Evolutionary conservation across 2,797 vertebrate species (phyloP).

Genomic region (Botia almorhae): DNA sequence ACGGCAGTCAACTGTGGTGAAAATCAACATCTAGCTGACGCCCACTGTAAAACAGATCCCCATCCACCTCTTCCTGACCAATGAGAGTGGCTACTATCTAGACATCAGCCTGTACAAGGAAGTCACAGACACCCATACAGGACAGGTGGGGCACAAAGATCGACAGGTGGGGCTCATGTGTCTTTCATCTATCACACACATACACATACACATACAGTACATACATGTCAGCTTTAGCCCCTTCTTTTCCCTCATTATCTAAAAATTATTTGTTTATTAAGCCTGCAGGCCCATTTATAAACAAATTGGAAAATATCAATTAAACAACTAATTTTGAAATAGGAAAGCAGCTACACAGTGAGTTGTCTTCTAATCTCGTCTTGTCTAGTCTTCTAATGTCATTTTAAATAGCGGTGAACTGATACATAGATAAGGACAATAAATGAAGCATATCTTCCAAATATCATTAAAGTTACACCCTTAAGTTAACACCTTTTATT

Average conservation of each 20-base stretch:
- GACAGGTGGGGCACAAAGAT: conserved; percentile 85
- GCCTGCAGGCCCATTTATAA: too few relatives aligned
- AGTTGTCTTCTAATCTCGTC: too few relatives aligned
- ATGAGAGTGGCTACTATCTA: conserved; percentile 98
- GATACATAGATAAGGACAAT: too few relatives aligned
- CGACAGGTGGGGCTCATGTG: conserved; percentile 78
- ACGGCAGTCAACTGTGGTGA: conserved; percentile 95
- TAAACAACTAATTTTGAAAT: background rate
- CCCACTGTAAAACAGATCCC: conserved; percentile 97
- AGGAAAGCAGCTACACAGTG: too few relatives aligned
- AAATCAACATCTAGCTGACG: conserved; percentile 97
- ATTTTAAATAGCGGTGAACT: background rate
- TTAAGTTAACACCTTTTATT: too few relatives aligned
- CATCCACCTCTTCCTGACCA: conserved; percentile 97
- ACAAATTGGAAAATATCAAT: too few relatives aligned
- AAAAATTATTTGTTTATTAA: background rate
- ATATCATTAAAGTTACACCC: too few relatives aligned
- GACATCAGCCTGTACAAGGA: conserved; percentile 99
- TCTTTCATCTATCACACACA: conserved; percentile 63
- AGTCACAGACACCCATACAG: conserved; percentile 88
- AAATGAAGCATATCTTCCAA: too few relatives aligned
- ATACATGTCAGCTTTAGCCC: background rate
- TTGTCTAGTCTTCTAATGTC: too few relatives aligned
- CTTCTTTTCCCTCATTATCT: conserved; percentile 3
- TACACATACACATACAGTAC: conserved; percentile 1